Percentiles rank a stretch among this genome's conserved stretches.
Conservation (phyloP, 2,888 invertebrate species). For the Apamea crenata region DNA sequence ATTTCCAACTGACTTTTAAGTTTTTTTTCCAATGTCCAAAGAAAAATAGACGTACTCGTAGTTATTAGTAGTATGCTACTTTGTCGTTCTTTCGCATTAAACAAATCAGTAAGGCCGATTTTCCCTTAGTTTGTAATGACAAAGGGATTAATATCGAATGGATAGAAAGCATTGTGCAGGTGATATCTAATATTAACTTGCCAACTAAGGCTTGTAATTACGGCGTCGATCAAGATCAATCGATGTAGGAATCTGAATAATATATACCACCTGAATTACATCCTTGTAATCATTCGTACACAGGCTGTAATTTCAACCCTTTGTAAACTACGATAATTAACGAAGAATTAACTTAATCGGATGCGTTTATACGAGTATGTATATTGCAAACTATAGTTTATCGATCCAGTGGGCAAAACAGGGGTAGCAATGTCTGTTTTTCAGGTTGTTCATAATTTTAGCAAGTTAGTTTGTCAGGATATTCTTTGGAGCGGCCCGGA, state of each 20-base stretch:
- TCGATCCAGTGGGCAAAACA: background rate
- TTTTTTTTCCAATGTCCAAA: background rate
- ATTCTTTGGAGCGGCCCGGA: background rate
- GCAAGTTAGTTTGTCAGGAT: constrained; percentile 13
- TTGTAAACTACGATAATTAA: constrained; percentile 1
- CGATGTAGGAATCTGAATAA: background rate
- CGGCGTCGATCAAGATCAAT: background rate
- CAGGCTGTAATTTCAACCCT: constrained; percentile 28
- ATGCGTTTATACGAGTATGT: background rate
- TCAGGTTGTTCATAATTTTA: constrained; percentile 4
- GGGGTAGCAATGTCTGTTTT: background rate
- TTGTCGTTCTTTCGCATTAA: background rate
- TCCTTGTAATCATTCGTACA: background rate
- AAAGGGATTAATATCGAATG: background rate
- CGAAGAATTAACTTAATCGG: background rate
- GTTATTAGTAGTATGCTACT: background rate
- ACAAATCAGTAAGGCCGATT: background rate
- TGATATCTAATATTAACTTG: constrained; percentile 5
- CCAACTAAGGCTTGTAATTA: constrained; percentile 5
- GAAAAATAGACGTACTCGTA: background rate
- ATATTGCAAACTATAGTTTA: background rate
- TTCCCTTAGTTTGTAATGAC: background rate
- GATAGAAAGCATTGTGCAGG: background rate
- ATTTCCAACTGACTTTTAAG: background rate
- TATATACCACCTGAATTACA: constrained; percentile 16